Evolutionary conservation across 2,888 invertebrate genomes (phyloP).

Genomic region (Heliconius charithonia): DNA sequence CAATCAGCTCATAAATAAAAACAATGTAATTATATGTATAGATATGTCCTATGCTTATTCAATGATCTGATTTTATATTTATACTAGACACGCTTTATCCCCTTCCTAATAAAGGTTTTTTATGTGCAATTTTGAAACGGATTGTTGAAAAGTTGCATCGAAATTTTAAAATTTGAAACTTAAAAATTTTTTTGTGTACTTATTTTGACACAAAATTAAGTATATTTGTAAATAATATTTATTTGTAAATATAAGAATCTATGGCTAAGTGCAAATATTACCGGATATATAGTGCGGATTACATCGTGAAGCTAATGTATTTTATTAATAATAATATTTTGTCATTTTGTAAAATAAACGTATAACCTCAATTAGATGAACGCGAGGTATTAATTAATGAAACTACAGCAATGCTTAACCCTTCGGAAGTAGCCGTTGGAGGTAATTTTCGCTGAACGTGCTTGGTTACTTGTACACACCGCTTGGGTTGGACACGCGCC

Average conservation of each 20-base stretch:
- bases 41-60: too few relatives aligned
- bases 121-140: not conserved
- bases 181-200: too few relatives aligned
- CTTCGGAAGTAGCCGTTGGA: slow-evolving; percentile 19
- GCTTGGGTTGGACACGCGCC: slow-evolving; percentile 37
- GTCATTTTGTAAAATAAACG: not conserved
- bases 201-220: too few relatives aligned
- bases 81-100: not conserved
- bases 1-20: too few relatives aligned
- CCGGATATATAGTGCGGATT: too few relatives aligned
- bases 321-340: not conserved
- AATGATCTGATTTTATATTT: not conserved
- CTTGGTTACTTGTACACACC: slow-evolving; percentile 22
- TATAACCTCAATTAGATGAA: not conserved
- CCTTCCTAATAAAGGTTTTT: not conserved
- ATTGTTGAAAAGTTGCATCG: not conserved
- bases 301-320: not conserved
- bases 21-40: too few relatives aligned
- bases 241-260: too few relatives aligned
- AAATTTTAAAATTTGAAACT: too few relatives aligned
- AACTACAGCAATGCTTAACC: slow-evolving; percentile 1
- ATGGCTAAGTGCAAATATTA: too few relatives aligned
- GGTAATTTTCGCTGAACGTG: slow-evolving; percentile 30
- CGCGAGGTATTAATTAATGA: not conserved
- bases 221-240: too few relatives aligned